Conservation (phyloP, 2,888 invertebrate species). For the Agrotis exclamationis region DNA sequence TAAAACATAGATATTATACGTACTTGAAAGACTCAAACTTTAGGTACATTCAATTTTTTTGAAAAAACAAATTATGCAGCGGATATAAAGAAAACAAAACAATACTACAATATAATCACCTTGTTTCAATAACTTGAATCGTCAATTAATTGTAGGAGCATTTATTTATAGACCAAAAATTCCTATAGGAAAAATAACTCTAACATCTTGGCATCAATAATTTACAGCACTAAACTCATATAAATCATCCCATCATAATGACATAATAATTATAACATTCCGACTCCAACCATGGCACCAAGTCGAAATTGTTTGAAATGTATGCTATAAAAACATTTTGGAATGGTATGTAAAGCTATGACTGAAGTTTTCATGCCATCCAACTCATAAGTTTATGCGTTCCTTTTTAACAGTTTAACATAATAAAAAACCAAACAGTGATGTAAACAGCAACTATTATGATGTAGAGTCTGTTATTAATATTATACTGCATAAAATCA, state of each 20-base stretch:
- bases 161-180: conserved; percentile 11
- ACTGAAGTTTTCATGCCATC: conserved; percentile 54
- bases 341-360: conserved; percentile 75
- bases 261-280: conserved; percentile 42
- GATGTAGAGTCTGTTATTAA: conserved; percentile 49
- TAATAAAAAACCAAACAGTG: conserved; percentile 44
- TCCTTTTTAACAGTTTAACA: conserved; percentile 54
- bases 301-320: conserved; percentile 69
- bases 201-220: conserved; percentile 38
- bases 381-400: conserved; percentile 51
- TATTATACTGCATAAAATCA: conserved; percentile 70
- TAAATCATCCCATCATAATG: conserved; percentile 37
- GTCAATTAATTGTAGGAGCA: conserved; percentile 5
- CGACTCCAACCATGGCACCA: conserved; percentile 77
- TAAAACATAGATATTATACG: not conserved
- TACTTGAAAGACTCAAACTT: not conserved
- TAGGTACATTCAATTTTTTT: conserved; percentile 3
- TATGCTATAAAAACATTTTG: conserved; percentile 66
- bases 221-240: conserved; percentile 29
- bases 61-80: not conserved
- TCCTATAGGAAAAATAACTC: conserved; percentile 38
- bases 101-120: conserved; percentile 16
- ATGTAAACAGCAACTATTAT: conserved; percentile 45
- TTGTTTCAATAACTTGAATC: conserved; percentile 12
- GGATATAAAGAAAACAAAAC: not conserved